Evolutionary conservation across 2,888 invertebrate genomes (phyloP).

Genomic region (Tyria jacobaeae): DNA sequence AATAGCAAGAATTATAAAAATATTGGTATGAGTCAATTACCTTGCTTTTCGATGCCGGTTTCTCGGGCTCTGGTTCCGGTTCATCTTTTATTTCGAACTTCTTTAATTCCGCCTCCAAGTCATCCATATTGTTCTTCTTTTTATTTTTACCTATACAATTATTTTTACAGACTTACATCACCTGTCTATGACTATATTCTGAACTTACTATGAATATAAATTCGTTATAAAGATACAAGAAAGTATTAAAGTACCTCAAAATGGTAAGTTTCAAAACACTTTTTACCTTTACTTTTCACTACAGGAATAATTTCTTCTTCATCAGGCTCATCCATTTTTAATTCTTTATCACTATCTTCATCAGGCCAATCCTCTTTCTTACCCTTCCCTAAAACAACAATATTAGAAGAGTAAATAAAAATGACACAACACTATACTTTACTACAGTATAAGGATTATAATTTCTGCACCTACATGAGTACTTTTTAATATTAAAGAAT

Average conservation of each 20-base stretch:
- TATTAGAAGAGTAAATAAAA: neutral
- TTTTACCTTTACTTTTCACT: slow-evolving; percentile 76
- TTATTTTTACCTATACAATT: slow-evolving; percentile 68
- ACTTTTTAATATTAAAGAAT: too few relatives aligned
- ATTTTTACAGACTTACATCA: neutral
- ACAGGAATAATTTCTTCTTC: slow-evolving; percentile 73
- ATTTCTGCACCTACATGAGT: too few relatives aligned
- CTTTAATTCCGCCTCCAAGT: slow-evolving; percentile 79
- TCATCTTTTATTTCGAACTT: slow-evolving; percentile 78
- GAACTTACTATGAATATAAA: too few relatives aligned
- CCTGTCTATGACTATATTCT: too few relatives aligned
- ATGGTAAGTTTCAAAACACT: neutral
- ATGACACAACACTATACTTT: neutral
- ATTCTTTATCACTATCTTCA: slow-evolving; percentile 78
- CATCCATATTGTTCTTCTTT: slow-evolving; percentile 78
- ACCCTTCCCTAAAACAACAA: slow-evolving; percentile 56
- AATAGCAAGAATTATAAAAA: neutral
- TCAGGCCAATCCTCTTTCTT: slow-evolving; percentile 73
- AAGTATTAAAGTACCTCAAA: neutral
- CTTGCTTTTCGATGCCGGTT: slow-evolving; percentile 55
- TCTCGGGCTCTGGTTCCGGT: slow-evolving; percentile 61
- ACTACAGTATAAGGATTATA: too few relatives aligned
- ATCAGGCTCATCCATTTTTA: slow-evolving; percentile 67
- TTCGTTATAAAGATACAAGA: too few relatives aligned
- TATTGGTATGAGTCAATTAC: slow-evolving; percentile 35